Base-by-base conservation (phyloP, 2,797 vertebrate species). In the Enteromius thamalakanensis region DNA sequence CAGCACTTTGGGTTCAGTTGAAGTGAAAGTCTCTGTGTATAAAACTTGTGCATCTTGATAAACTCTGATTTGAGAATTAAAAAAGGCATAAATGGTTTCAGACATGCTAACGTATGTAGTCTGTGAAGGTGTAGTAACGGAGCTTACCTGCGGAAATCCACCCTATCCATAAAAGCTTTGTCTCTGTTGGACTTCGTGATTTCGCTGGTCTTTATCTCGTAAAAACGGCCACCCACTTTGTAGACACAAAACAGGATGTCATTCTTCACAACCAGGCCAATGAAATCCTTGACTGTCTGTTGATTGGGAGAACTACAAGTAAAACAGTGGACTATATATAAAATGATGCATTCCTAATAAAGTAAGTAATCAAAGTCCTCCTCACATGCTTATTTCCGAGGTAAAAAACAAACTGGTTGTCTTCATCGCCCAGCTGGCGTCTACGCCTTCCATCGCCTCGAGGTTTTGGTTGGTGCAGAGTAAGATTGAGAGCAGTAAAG, bases 331-430 rank as follows among this genome's bases (percentile, higher is more conserved):
- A 32, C 62, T 70, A 17, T 2, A 32, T 45, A 72, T 3, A 72
- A 9, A 72, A 1, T 12, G 55, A 60, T 45, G 6, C 26, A 34
- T 53, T 21, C n/a, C 47, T 17, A 40, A 58, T 37, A 37, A 32
- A 55, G 8, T 3, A 80, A 69, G 51, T 34, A 58, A 47, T 1
- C 40, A 53, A 19, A 81, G 8, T 49, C 4, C 6, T 75, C 86
- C 96, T 89, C 91, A 97, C 96, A 81, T 97, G 88, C 90, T 93
- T 96, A 89, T 94, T 90, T 68, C 97, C 97, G 8, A 98, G 90
- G 86, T 97, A 98, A 90, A 98, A 92, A 58, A 98, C 93, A 86
- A 98, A 98, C 81, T 92, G 92, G 74, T 85, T 83, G 7, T 74
- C 80, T 53, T 93, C 88, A 2, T 69, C 79, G 74, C 40, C 53